Percentiles rank a stretch among this genome's conserved stretches.
Evolutionary conservation across 2,797 vertebrate species (phyloP).

Genomic region (Dicrostonyx torquatus): DNA sequence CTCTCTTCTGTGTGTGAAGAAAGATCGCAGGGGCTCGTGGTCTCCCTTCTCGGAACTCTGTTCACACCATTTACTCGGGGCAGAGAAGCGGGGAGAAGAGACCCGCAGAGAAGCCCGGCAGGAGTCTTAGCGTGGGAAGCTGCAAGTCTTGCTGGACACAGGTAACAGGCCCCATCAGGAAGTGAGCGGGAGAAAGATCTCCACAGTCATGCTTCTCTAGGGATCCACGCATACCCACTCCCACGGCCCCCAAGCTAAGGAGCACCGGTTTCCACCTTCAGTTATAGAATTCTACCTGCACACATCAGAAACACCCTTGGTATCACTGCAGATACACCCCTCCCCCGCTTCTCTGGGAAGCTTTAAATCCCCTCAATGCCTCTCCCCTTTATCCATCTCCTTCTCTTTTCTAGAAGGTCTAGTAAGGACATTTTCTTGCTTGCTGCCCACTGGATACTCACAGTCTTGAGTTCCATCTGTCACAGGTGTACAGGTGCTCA

Average conservation of each 20-base stretch:
- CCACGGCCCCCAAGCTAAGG: not conserved
- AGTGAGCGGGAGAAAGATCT: not conserved
- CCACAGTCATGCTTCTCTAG: not conserved
- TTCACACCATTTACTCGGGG: no score
- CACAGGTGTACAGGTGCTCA: no score
- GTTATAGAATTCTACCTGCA: accelerated
- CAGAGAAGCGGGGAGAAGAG: no score
- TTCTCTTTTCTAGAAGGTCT: slow-evolving; percentile 86
- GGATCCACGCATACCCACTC: not conserved
- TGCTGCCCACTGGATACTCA: slow-evolving; percentile 87
- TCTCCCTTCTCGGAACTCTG: not conserved
- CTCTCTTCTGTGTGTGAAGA: no score
- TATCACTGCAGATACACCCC: not conserved
- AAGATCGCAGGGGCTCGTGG: accelerated
- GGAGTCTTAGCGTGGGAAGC: not conserved
- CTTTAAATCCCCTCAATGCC: no score
- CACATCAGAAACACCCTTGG: accelerated
- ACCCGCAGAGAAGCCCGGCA: not conserved
- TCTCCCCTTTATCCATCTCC: accelerated
- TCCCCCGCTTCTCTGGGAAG: not conserved
- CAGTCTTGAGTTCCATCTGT: slow-evolving; percentile 91
- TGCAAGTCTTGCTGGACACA: accelerated
- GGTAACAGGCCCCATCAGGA: not conserved
- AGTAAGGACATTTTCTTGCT: slow-evolving; percentile 86
- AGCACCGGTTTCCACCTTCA: accelerated